Base-by-base conservation (phyloP, 2,888 invertebrate species). In the Cryptosula pallasiana region DNA sequence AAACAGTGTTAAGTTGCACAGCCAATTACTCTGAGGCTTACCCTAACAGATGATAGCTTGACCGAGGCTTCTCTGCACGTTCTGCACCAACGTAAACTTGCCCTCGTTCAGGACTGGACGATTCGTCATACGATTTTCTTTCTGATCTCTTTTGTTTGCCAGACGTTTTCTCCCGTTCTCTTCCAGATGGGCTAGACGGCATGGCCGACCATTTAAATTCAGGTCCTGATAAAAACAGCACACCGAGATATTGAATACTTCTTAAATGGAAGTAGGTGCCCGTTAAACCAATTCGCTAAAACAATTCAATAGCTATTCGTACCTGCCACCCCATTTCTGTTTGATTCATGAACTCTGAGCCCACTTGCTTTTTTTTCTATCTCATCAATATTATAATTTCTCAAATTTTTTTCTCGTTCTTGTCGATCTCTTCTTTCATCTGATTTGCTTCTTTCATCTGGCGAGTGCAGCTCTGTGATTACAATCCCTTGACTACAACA, bases 71-170 rank as follows among this genome's bases (percentile, higher is more conserved):
- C 20, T 45, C 20, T 45, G 45, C 45, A 20, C 20, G 32, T 9
- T 63, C 63, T 32, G 63, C 63, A 5, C 63, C 63, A 2, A 63
- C 63, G 32, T 63, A 63, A 3, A 63, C 34, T n/a, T 63, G 63
- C 9, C 63, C 63, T 63, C 32, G 25, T 45, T 45, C 45, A 13
- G 45, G 45, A 20, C 45, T 45, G n/a, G n/a, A n/a, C n/a, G n/a
- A n/a, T n/a, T n/a, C n/a, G n/a, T n/a, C n/a, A 20, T 45, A 45
- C 45, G 45, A 20, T 45, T 13, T 45, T 45, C 20, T 20, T 45
- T 13, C 45, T 45, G 45, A 45, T 20, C 20, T 45, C 20, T 45
- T 45, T 13, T 45, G 9, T 45, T 45, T 45, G 45, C 45, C 45
- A 13, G 45, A 20, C 20, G 5, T 45, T 45, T 45, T 45, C 20